Evolutionary conservation across 2,888 invertebrate species (phyloP).

Genomic region (Heliconius aoede): DNA sequence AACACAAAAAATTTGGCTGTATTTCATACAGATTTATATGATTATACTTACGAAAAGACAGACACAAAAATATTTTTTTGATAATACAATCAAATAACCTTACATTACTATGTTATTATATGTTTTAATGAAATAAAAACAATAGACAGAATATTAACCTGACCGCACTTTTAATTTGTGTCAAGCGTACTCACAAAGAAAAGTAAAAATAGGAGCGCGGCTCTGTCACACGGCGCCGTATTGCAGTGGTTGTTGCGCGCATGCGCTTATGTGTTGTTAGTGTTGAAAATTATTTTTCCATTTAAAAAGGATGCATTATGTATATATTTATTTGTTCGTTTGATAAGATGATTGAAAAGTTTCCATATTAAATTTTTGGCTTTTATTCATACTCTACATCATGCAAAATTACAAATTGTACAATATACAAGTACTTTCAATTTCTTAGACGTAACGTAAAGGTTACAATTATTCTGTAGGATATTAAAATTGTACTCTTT

Average conservation of each 20-base stretch:
- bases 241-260: slow-evolving; percentile 76
- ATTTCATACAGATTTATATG: background rate
- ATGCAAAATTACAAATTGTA: background rate
- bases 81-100: background rate
- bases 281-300: slow-evolving; percentile 36
- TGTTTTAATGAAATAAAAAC: slow-evolving; percentile 18
- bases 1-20: no score
- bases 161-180: slow-evolving; percentile 39
- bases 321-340: background rate
- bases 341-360: background rate
- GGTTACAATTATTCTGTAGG: no score
- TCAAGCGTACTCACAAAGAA: slow-evolving; percentile 51
- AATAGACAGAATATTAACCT: slow-evolving; percentile 25
- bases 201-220: slow-evolving; percentile 53
- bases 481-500: no score
- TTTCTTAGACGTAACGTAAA: no score
- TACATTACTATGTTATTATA: background rate
- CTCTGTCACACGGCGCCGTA: slow-evolving; percentile 66
- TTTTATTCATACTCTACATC: background rate
- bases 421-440: no score
- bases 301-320: slow-evolving; percentile 1
- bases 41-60: background rate
- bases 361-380: background rate
- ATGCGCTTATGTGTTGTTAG: slow-evolving; percentile 67
- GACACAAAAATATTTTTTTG: background rate